Base-by-base conservation (phyloP, 2,797 vertebrate species). In the Leuciscus waleckii region DNA sequence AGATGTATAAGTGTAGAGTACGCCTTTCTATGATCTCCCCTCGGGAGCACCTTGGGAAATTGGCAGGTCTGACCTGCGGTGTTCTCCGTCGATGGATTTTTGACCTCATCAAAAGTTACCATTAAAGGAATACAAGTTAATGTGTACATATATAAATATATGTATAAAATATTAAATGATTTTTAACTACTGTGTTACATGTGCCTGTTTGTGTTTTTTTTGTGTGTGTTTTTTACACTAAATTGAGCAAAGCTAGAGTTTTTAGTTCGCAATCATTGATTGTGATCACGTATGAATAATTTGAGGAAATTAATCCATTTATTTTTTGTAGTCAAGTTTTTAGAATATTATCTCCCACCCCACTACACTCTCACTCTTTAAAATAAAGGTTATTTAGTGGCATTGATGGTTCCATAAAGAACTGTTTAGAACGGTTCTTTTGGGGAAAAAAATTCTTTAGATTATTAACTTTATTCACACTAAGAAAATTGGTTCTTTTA, bases 101-200 rank as follows among this genome's bases (percentile, higher is more conserved):
- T 79, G 88, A 92, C 89, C 85, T 86, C 91, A 87, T 91, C 90
- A 92, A 91, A 92, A 54, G 88, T 93, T 92, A 93, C 92, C 90
- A 93, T 94, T 92, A 85, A 91, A 93, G 92, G 90, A 92, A 87
- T 93, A 92, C 92, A 90, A 94, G 92, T 92, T 90, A 92, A 91
- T 94, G 92, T 95, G 94, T 96, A 95, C 93, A 95, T 95, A 94
- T 95, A 95, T 95, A 95, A 95, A 96, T 96, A 95, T 92, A 95
- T 96, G 93, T 95, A 95, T 94, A 95, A 95, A 95, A 95, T 94
- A 95, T 95, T 94, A 95, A 96, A 90, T 94, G 94, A 94, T 94
- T 96, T 96, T 96, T 96, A 95, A 95, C 92, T 94, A 95, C 90
- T 91, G 39, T 82, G 16, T 56, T 19, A 70, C 32, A 58, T 81